Evolutionary conservation across 2,797 vertebrate species (phyloP), one percentile per base, ranked within the genome.

Genomic region (Sebastes aleutianus): DNA sequence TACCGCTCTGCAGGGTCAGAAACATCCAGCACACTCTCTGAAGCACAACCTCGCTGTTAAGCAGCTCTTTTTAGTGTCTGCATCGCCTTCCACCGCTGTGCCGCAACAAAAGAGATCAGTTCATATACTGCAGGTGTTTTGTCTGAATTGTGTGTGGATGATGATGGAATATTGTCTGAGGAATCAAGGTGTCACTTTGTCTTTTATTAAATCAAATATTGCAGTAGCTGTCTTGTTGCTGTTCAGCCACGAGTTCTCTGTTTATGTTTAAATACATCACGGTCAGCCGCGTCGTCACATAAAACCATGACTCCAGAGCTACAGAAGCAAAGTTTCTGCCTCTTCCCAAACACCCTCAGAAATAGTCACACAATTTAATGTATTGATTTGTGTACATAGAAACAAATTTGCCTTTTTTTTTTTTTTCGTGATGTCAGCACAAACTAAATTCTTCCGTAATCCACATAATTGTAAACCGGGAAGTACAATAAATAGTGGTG

Each of bases 1-100:
- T 87, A 90, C 83, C 2, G 62, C 85, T 88, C 71, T 69, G 91
- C 87, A 84, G 86, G 89, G 69, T 91, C 85, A 82, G 80, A 86
- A 71, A 36, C 78, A 86, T 77, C 79, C 85, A 61, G 72, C 82
- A 10, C 47, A 16, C 68, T 64, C 68, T 81, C 64, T 81, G 70
- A 88, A 76, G 82, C 86, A 56, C 80, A 69, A 14, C 83, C 43
- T 84, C 56, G 7, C 76, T 73, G 73, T 83, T 86, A 83, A 86
- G 82, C 69, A 77, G 71, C 71, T 76, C 24, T 72, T 77, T 76
- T 54, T 70, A 64, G 66, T 27, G 24, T 20, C 75, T 74, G 70
- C 26, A 1, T 22, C 3, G 7, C 61, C 66, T 43, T 76, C 62
- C 53, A 59, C 56, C n/a, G 24, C 65, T 8, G 7, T 12, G 68